These are phyloP conservation scores for fruit fly (Drosophila melanogaster) DNA, from an alignment of 1,140 invertebrate genomes.

Conservation along the genomic window DNA sequence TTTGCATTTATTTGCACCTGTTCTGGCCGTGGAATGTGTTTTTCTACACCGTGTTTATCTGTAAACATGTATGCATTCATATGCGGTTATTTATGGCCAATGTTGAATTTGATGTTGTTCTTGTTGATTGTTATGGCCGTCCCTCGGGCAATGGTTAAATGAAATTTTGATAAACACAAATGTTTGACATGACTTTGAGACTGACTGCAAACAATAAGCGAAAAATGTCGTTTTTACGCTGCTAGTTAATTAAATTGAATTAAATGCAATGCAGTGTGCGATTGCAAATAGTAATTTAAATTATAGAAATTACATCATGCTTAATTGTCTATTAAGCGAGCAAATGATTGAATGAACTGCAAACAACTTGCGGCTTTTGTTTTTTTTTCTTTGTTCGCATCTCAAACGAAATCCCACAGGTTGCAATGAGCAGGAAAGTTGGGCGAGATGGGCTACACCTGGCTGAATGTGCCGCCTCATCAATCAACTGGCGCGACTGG, in stretches of 20 bases:
- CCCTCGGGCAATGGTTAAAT: conserved; percentile 64
- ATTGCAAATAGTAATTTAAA: conserved; percentile 44
- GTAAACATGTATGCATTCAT: conserved; percentile 16
- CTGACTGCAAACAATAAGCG: conserved; percentile 19
- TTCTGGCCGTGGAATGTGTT: conserved; percentile 8
- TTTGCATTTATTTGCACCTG: conserved; percentile 32
- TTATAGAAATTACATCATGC: conserved; percentile 54
- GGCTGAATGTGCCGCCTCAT: conserved; percentile 56
- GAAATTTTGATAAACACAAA: conserved; percentile 72
- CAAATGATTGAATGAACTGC: conserved; percentile 28
- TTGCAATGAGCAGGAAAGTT: conserved; percentile 19
- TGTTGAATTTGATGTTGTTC: conserved; percentile 46
- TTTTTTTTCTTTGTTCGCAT: conserved; percentile 48
- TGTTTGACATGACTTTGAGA: conserved; percentile 64
- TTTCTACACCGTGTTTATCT: conserved; percentile 30
- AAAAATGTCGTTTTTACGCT: conserved; percentile 27
- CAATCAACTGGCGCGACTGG: conserved; percentile 68
- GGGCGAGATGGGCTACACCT: conserved; percentile 2
- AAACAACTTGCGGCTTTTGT: conserved; percentile 34
- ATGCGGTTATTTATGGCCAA: conserved; percentile 39
- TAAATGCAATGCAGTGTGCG: conserved; percentile 7
- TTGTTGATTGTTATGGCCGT: conserved; percentile 54
- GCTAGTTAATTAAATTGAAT: conserved; percentile 44
- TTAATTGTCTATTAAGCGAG: conserved; percentile 42
- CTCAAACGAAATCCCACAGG: conserved; percentile 45